A percentile compares a stretch with the other conserved stretches of the same genome.
Conservation (phyloP, 2,888 invertebrate species). For the Blomia tropicalis region DNA sequence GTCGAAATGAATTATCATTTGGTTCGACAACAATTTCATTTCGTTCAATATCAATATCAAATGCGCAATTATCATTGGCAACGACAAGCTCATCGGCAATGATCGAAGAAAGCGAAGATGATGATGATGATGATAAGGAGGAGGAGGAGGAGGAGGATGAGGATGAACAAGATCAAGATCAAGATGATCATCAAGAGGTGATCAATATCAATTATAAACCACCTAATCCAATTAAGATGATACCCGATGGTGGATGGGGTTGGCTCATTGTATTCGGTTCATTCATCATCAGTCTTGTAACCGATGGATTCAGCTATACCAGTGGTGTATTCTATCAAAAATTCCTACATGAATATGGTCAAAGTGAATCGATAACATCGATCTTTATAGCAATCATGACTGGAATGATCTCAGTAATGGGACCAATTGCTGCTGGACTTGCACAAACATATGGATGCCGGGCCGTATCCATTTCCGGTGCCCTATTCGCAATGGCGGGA, state of each 20-base stretch:
- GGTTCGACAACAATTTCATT: too few relatives aligned
- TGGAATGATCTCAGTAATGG: conserved; percentile 35
- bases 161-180: too few relatives aligned
- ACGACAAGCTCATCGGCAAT: too few relatives aligned
- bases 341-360: neutral
- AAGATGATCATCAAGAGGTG: too few relatives aligned
- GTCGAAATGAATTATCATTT: too few relatives aligned
- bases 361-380: conserved; percentile 15
- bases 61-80: too few relatives aligned
- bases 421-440: conserved; percentile 80
- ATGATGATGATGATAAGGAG: too few relatives aligned
- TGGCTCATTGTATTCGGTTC: conserved; percentile 20
- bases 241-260: conserved; percentile 23
- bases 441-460: conserved; percentile 85
- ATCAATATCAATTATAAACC: too few relatives aligned
- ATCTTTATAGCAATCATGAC: conserved; percentile 17
- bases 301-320: conserved; percentile 19
- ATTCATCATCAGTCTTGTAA: conserved; percentile 8
- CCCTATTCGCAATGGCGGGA: conserved; percentile 50
- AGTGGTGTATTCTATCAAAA: conserved; percentile 19
- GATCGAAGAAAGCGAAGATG: too few relatives aligned
- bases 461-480: conserved; percentile 64
- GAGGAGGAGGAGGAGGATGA: too few relatives aligned
- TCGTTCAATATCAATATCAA: too few relatives aligned
- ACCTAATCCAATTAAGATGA: too few relatives aligned